Evolutionary conservation across 1,140 invertebrate genomes (phyloP), one percentile per base, ranked within the genome.

Genomic region (Laodelphax striatellus): DNA sequence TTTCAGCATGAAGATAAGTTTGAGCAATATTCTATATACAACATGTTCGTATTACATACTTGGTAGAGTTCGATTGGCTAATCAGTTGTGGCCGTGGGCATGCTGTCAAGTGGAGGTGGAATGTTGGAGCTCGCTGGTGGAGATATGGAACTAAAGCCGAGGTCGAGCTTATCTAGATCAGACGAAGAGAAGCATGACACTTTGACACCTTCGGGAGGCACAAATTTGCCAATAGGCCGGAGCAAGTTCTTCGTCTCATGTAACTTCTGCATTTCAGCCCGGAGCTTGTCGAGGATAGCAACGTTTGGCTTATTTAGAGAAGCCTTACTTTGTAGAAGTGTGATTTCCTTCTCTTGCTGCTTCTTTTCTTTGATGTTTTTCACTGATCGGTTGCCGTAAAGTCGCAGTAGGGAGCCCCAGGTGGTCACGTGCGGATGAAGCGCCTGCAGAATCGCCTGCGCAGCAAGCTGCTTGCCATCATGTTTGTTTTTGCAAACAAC

Each of bases 381-480:
- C 5, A 94, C 87, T 6, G 92, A 94, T 24, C 87, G 82, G 65
- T 91, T 94, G 44, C 94, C 94, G 73, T 98, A 98, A 19, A 98
- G 78, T 10, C 93, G 80, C 8, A 98, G 72, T 24, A 98, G 77
- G 0, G 93, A 94, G 42, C 94, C 94, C 92, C 94, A 97, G n/a
- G 87, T 93, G 11, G 81, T 83, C 42, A 97, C 90, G 70, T 97
- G 91, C 1, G 94, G 92, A 78, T 97, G 94, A 24, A 96, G 73
- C 31, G 81, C 80, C 73, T 96, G 89, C 31, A 98, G 72, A 65
- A 98, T 94, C n/a, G 90, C 85, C 75, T 98, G 95, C 14, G 94
- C 92, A 11, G 94, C 94, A 66, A 89, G 77, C 71, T 98, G 95
- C 73, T 98, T 98, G n/a, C 94, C 95, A 68, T 95, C 94, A 67